Conservation (phyloP, 2,888 invertebrate species). For the Ormyrus labotus region DNA sequence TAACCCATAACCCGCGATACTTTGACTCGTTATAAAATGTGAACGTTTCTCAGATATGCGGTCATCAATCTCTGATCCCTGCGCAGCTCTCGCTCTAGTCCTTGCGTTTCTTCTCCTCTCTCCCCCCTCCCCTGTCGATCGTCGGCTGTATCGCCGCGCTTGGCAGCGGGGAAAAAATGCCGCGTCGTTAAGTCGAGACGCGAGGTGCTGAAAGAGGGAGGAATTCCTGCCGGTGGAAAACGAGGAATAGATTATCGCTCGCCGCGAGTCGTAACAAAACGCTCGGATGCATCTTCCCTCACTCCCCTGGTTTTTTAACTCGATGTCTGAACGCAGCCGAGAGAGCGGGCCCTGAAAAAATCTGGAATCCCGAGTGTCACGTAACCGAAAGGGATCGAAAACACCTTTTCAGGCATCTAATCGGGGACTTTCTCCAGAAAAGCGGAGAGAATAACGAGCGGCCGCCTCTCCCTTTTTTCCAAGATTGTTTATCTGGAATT, state of each 20-base stretch:
- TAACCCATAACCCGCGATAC: constrained; percentile 25
- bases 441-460: constrained; percentile 9
- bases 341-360: constrained; percentile 1
- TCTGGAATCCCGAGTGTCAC: constrained; percentile 26
- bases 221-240: constrained; percentile 12
- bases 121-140: background rate
- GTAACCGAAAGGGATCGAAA: no score
- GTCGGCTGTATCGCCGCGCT: background rate
- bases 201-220: constrained; percentile 32
- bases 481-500: constrained; percentile 36
- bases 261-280: constrained; percentile 2
- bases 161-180: constrained; percentile 17
- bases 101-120: background rate
- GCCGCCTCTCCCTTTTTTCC: background rate
- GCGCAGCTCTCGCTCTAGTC: background rate
- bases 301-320: constrained; percentile 3
- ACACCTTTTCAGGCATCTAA: background rate
- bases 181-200: constrained; percentile 1
- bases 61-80: constrained; percentile 45
- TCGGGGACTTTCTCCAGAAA: constrained; percentile 27
- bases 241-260: constrained; percentile 22
- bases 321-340: background rate
- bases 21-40: constrained; percentile 44
- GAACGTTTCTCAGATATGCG: constrained; percentile 39
- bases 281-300: background rate